Evolutionary conservation across 2,888 invertebrate species (phyloP).

Genomic region (Hanleya hanleyi): DNA sequence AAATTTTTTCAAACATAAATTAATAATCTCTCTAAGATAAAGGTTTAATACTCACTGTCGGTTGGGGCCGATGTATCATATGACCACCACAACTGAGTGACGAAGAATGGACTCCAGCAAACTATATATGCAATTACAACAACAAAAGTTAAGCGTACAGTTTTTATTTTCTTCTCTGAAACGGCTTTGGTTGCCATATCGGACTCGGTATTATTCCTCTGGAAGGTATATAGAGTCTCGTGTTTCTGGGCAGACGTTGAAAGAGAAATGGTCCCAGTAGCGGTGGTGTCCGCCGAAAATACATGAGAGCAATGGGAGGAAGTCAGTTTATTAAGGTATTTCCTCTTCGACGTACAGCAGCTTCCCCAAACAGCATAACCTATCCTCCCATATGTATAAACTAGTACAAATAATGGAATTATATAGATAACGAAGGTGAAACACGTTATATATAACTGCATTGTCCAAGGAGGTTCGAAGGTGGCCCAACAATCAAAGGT

Average conservation of each 20-base stretch:
- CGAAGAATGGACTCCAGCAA: conserved; percentile 72
- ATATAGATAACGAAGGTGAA: not conserved
- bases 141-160: conserved; percentile 73
- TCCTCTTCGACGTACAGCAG: not conserved
- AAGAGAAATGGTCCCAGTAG: not conserved
- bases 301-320: not conserved
- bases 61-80: not conserved
- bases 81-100: conserved; percentile 63
- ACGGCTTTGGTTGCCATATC: conserved; percentile 42
- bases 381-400: not conserved
- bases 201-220: not conserved
- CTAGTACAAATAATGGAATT: not conserved
- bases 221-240: not conserved
- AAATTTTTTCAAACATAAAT: too few species aligned
- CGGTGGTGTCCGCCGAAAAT: not conserved
- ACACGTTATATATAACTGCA: not conserved
- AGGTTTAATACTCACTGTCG: not conserved
- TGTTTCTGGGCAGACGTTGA: not conserved
- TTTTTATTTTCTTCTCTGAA: conserved; percentile 69
- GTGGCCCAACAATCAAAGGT: conserved; percentile 1
- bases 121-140: conserved; percentile 64
- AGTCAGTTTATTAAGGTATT: not conserved
- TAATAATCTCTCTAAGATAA: too few species aligned
- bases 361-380: not conserved
- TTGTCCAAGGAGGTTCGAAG: not conserved